Percentiles rank a stretch among this genome's conserved stretches.
Conservation (phyloP, 2,888 invertebrate species). For the Andrena trimmerana region DNA sequence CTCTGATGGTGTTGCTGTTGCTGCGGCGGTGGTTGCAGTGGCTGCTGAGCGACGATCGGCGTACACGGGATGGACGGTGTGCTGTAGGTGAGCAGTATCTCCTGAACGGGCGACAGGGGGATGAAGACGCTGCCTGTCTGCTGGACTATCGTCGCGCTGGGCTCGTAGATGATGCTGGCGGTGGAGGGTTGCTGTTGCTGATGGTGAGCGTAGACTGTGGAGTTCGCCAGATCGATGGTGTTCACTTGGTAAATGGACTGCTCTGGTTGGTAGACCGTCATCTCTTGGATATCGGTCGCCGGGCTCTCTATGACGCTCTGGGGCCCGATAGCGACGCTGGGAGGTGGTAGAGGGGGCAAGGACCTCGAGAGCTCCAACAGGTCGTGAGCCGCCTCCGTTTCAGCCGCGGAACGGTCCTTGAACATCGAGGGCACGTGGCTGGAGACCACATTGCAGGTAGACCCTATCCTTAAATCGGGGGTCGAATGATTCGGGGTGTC, state of each 20-base stretch:
- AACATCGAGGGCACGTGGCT: conserved; percentile 74
- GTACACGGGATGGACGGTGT: conserved; percentile 83
- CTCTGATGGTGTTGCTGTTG: conserved; percentile 69
- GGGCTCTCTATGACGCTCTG: conserved; percentile 86
- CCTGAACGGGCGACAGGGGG: conserved; percentile 83
- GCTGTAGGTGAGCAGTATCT: conserved; percentile 82
- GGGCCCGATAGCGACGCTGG: conserved; percentile 89
- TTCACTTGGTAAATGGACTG: conserved; percentile 82
- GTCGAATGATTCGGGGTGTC: conserved; percentile 19
- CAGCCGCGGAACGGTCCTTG: conserved; percentile 88
- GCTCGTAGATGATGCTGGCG: conserved; percentile 83
- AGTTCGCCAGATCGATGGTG: conserved; percentile 78
- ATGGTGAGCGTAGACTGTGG: conserved; percentile 67
- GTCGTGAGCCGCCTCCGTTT: conserved; percentile 96
- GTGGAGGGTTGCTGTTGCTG: conserved; percentile 74
- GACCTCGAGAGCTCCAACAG: conserved; percentile 91
- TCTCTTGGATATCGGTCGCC: conserved; percentile 82
- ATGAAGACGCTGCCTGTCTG: conserved; percentile 82
- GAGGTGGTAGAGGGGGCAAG: conserved; percentile 91
- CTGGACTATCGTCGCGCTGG: conserved; percentile 83
- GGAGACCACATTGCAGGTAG: conserved; percentile 60
- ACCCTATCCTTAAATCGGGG: conserved; percentile 41
- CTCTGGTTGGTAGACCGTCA: conserved; percentile 81
- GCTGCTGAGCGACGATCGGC: conserved; percentile 74
- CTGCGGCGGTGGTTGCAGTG: conserved; percentile 42